Conservation (phyloP, 1,140 invertebrate species). For the Papilio dardanus region DNA sequence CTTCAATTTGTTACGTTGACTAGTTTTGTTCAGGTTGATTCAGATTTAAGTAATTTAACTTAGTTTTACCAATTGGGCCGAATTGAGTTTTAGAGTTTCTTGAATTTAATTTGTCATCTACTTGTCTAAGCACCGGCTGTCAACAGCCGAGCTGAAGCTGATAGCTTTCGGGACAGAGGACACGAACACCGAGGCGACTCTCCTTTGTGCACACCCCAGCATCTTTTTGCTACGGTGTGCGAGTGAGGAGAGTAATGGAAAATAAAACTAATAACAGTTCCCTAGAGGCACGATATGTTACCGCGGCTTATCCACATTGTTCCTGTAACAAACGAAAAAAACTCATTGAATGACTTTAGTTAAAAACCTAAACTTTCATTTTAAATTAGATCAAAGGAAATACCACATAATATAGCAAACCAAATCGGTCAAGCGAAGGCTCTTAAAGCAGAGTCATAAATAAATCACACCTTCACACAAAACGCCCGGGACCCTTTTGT, state of each 20-base stretch:
- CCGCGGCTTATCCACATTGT: constrained; percentile 65
- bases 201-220: constrained; percentile 76
- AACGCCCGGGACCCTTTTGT: constrained; percentile 71
- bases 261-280: constrained; percentile 50
- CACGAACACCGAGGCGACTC: constrained; percentile 67
- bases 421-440: constrained; percentile 64
- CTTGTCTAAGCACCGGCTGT: constrained; percentile 80
- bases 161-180: constrained; percentile 55
- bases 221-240: constrained; percentile 70
- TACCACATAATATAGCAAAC: constrained; percentile 49
- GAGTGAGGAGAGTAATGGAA: constrained; percentile 52
- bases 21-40: constrained; percentile 59
- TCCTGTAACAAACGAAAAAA: constrained; percentile 74
- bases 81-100: constrained; percentile 51
- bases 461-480: constrained; percentile 79
- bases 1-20: constrained; percentile 60
- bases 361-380: background rate
- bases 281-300: constrained; percentile 46
- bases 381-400: constrained; percentile 35
- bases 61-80: constrained; percentile 49
- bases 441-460: constrained; percentile 74
- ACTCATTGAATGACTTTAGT: constrained; percentile 45
- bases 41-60: constrained; percentile 45
- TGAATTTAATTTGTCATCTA: constrained; percentile 55
- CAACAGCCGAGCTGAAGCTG: constrained; percentile 71